A percentile compares a stretch with the other conserved stretches of the same genome.
These are phyloP conservation scores for Porites evermanni DNA, from an alignment of 92 coral and sea anemone species.

Conservation along the genomic window DNA sequence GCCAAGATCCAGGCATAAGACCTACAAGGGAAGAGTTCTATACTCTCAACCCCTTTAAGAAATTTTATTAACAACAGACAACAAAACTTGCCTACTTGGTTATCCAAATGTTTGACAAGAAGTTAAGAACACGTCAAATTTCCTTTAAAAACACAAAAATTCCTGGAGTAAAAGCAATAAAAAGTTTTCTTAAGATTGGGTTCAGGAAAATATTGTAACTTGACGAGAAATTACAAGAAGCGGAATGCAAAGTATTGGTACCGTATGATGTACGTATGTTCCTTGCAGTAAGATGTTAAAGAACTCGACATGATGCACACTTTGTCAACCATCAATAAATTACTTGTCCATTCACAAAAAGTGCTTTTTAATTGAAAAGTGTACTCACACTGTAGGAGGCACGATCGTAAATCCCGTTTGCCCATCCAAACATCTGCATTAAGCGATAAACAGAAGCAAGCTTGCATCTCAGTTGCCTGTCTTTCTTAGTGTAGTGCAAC, in stretches of 20 bases:
- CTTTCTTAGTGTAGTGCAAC: conserved; percentile 84
- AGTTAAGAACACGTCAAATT: background rate
- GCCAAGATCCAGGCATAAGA: too few species aligned
- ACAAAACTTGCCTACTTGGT: background rate
- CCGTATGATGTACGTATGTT: background rate
- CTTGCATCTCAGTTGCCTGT: conserved; percentile 84
- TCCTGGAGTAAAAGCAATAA: background rate
- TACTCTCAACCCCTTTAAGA: too few species aligned
- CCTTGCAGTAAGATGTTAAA: background rate
- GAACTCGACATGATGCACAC: background rate
- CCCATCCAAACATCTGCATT: conserved; percentile 85
- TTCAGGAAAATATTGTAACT: background rate
- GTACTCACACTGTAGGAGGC: conserved; percentile 36
- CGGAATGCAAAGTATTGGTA: background rate
- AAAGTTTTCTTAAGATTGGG: background rate
- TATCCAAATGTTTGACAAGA: background rate
- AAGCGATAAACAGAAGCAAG: conserved; percentile 88
- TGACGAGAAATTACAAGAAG: background rate
- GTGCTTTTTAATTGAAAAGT: background rate
- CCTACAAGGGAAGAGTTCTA: too few species aligned
- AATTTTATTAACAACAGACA: background rate
- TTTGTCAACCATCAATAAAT: background rate
- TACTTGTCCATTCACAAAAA: background rate
- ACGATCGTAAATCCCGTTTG: conserved; percentile 58
- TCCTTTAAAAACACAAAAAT: background rate